Conservation (phyloP, 2,888 invertebrate genomes). For the Stenodema calcarata region DNA sequence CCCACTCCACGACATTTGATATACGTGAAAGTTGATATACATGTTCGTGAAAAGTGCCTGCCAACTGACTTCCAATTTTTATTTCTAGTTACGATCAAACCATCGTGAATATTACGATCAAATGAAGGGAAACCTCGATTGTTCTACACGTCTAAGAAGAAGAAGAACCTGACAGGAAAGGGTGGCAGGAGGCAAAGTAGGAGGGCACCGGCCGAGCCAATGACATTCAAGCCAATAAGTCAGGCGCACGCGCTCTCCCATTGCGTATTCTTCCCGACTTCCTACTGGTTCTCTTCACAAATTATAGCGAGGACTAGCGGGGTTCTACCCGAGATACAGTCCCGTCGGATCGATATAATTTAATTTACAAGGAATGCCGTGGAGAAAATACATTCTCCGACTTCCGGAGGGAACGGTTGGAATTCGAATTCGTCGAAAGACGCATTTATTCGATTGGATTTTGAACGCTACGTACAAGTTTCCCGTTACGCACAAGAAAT, state of each 20-base stretch:
- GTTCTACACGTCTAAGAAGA: background rate
- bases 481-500: too few relatives aligned
- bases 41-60: too few relatives aligned
- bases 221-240: conserved; percentile 42
- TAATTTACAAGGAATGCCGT: background rate
- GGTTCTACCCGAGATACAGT: background rate
- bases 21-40: too few relatives aligned
- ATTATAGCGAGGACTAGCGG: background rate
- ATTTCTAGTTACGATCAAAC: too few relatives aligned
- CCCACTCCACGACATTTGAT: too few relatives aligned
- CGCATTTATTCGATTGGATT: too few relatives aligned
- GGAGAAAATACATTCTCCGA: background rate
- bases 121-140: background rate
- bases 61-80: too few relatives aligned
- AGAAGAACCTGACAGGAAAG: background rate
- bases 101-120: background rate
- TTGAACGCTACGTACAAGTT: too few relatives aligned
- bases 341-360: conserved; percentile 6
- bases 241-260: conserved; percentile 22
- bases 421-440: too few relatives aligned
- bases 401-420: background rate
- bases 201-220: conserved; percentile 19
- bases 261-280: background rate
- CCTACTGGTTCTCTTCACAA: conserved; percentile 2
- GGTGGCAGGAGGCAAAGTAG: conserved; percentile 28